Conservation (phyloP, 53 echinoderm and acorn worm species). For the Crossaster papposus region DNA sequence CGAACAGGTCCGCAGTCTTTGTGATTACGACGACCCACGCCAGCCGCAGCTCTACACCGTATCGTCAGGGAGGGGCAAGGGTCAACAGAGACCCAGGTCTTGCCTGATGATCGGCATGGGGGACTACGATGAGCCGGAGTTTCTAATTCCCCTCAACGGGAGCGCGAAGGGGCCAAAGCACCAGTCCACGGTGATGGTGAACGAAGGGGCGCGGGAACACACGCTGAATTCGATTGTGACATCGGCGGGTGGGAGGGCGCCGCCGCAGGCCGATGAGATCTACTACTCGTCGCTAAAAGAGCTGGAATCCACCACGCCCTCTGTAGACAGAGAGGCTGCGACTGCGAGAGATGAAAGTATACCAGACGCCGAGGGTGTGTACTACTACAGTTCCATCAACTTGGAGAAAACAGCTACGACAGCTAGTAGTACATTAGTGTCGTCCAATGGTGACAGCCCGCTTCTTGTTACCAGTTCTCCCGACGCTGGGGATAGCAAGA, state of each 20-base stretch:
- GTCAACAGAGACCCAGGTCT: neutral
- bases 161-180: neutral
- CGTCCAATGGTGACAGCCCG: neutral
- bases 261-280: constrained; percentile 11
- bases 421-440: neutral
- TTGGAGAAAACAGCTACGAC: neutral
- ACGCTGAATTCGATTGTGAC: neutral
- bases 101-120: constrained; percentile 28
- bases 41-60: neutral
- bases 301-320: neutral
- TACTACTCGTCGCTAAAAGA: constrained; percentile 44
- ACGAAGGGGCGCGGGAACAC: constrained; percentile 25
- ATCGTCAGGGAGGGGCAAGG: neutral
- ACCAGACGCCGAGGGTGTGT: constrained; percentile 11
- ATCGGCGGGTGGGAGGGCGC: neutral
- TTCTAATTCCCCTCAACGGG: neutral
- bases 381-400: constrained; percentile 50
- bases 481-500: neutral
- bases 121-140: constrained; percentile 37
- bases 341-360: neutral
- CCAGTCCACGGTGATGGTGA: constrained; percentile 23
- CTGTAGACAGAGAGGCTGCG: neutral
- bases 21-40: constrained; percentile 8
- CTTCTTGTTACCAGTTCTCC: neutral
- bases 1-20: constrained; percentile 5